Evolutionary conservation across 1,140 invertebrate species (phyloP), one percentile per base, ranked within the genome.

Genomic region (Holotrichia oblita): DNA sequence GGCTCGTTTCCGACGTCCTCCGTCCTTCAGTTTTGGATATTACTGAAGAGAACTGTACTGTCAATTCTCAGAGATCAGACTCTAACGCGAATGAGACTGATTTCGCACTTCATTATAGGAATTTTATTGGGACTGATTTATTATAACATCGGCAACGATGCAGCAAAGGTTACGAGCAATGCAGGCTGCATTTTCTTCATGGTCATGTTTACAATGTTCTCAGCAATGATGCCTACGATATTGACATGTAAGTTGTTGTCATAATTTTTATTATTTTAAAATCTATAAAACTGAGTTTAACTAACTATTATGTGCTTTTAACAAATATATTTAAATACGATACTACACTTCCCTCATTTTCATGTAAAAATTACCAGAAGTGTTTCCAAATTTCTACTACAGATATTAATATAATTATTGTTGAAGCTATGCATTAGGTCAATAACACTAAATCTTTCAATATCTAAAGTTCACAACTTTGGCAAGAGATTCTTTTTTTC

Each of bases 211-310:
- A 93, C 97, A 61, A 98, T 98, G 92, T 99, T 98, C 84, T 96
- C 96, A 40, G 95, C 97, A 7, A 96, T 98, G 92, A 98, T 98
- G 95, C 96, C 97, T 78, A 98, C 97, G 59, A 97, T 99, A 84
- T 91, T 99, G 80, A 98, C 97, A 81, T 99, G 97, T 98, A 90
- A 96, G 94, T 92, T 83, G 77, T 77, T 64, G n/a, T n/a, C n/a
- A n/a, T n/a, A n/a, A n/a, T n/a, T n/a, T n/a, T n/a, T n/a, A n/a
- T n/a, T n/a, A n/a, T n/a, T n/a, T n/a, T n/a, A n/a, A n/a, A n/a
- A n/a, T n/a, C n/a, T n/a, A n/a, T n/a, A n/a, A n/a, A n/a, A n/a
- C n/a, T n/a, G n/a, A n/a, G n/a, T n/a, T n/a, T n/a, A n/a, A n/a
- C n/a, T n/a, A n/a, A n/a, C n/a, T n/a, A n/a, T n/a, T n/a, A n/a